Evolutionary conservation across 2,888 invertebrate species (phyloP).

Genomic region (Hipparchia sbordonii): DNA sequence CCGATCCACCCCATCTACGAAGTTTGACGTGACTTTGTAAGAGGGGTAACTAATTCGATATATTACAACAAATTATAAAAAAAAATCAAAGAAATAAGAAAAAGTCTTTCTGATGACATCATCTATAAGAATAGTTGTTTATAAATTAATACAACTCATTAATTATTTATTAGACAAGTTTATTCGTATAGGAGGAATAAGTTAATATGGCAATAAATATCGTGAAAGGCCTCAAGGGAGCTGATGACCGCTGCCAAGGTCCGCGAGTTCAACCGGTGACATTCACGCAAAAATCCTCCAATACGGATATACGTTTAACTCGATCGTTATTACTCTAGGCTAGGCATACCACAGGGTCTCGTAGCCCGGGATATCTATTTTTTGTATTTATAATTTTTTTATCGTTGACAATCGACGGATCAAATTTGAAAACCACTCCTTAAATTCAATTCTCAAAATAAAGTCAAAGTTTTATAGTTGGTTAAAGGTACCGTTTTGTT

Average conservation of each 20-base stretch:
- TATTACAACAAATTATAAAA: too few species aligned
- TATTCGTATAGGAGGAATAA: slow-evolving; percentile 23
- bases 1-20: too few species aligned
- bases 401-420: too few species aligned
- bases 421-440: too few species aligned
- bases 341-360: slow-evolving; percentile 16
- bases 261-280: slow-evolving; percentile 54
- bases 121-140: slow-evolving; percentile 1
- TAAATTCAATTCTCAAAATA: too few species aligned
- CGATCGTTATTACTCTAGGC: slow-evolving; percentile 28
- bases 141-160: slow-evolving; percentile 17
- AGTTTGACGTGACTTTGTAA: too few species aligned
- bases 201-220: slow-evolving; percentile 26
- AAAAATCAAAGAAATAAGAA: too few species aligned
- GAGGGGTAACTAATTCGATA: too few species aligned
- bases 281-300: slow-evolving; percentile 53
- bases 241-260: slow-evolving; percentile 65
- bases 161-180: slow-evolving; percentile 17
- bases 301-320: slow-evolving; percentile 55
- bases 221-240: slow-evolving; percentile 53
- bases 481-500: too few species aligned
- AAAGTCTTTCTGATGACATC: slow-evolving; percentile 6
- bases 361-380: background rate
- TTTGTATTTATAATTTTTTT: background rate
- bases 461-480: too few species aligned